A percentile compares a stretch with the other conserved stretches of the same genome.
phyloP scores from a whole-genome alignment of 2,888 invertebrate genomes.

The Mimumesa dahlbomi region DNA sequence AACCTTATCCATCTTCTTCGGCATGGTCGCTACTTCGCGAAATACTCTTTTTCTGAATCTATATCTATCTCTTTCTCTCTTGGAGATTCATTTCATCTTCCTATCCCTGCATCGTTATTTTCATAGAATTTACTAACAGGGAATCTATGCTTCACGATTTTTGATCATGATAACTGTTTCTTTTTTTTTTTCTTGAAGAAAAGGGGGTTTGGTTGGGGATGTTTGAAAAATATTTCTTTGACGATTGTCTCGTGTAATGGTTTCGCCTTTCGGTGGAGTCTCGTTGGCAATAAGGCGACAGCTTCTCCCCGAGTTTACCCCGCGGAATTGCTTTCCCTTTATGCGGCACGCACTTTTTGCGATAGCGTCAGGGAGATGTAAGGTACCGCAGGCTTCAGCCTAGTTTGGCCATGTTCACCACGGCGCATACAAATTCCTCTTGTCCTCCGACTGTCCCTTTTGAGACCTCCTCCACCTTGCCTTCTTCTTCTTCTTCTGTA shows the following conservation, averaged over 20 bases:
- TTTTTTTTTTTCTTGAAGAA: no score
- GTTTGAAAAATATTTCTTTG: neutral
- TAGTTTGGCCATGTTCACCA: constrained; percentile 71
- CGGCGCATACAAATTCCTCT: constrained; percentile 68
- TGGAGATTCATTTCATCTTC: no score
- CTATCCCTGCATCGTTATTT: neutral
- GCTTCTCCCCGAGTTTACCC: constrained; percentile 31
- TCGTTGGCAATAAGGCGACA: constrained; percentile 7
- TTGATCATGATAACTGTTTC: no score
- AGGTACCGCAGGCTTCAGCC: constrained; percentile 69
- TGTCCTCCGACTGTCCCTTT: constrained; percentile 41
- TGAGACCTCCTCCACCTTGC: constrained; percentile 8
- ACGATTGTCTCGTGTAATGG: neutral
- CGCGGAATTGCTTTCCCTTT: constrained; percentile 46
- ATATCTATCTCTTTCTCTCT: no score
- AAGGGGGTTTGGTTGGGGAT: no score
- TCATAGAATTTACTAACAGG: no score
- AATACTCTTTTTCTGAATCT: no score
- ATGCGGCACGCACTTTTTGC: constrained; percentile 56
- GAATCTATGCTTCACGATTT: no score
- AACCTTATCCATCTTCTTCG: constrained; percentile 60
- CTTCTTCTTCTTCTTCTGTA: neutral
- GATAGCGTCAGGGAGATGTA: constrained; percentile 58
- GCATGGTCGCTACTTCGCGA: constrained; percentile 5
- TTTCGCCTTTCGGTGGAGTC: neutral